Evolutionary conservation across 1,140 invertebrate genomes (phyloP).

Genomic region (Tetragnatha versicolor): DNA sequence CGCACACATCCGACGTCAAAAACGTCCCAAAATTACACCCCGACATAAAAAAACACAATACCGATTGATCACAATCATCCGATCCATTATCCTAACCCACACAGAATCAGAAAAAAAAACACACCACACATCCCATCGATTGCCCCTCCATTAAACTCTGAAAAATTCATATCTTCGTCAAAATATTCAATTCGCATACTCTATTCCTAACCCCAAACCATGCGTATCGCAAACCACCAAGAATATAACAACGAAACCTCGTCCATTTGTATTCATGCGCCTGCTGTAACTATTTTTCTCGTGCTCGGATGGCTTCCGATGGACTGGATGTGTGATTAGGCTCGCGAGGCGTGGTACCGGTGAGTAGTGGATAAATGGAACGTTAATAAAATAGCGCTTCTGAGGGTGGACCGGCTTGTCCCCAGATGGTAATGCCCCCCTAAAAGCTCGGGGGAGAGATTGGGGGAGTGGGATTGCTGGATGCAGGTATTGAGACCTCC

Average conservation of each 20-base stretch:
- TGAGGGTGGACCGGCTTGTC: too few species aligned
- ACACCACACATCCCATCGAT: too few species aligned
- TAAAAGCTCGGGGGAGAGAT: too few species aligned
- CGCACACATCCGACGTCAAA: too few species aligned
- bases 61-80: too few species aligned
- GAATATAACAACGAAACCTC: constrained; percentile 27
- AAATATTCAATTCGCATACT: constrained; percentile 46
- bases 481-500: too few species aligned
- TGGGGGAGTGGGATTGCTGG: too few species aligned
- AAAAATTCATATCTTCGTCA: constrained; percentile 38
- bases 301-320: constrained; percentile 36
- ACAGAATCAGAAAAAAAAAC: too few species aligned
- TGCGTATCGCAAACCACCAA: constrained; percentile 35
- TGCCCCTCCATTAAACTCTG: not conserved
- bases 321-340: constrained; percentile 49
- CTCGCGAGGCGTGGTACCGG: constrained; percentile 39
- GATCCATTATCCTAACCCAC: too few species aligned
- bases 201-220: constrained; percentile 42
- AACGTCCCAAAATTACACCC: too few species aligned
- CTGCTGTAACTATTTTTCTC: constrained; percentile 49
- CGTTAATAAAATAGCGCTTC: constrained; percentile 43
- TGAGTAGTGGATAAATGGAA: constrained; percentile 47
- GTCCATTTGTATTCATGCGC: constrained; percentile 29
- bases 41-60: too few species aligned
- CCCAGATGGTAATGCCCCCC: too few species aligned